Evolutionary conservation across 2,113 vertebrate genomes (phyloP), one percentile per base, ranked within the genome.

Genomic region (Tyrannus savana): DNA sequence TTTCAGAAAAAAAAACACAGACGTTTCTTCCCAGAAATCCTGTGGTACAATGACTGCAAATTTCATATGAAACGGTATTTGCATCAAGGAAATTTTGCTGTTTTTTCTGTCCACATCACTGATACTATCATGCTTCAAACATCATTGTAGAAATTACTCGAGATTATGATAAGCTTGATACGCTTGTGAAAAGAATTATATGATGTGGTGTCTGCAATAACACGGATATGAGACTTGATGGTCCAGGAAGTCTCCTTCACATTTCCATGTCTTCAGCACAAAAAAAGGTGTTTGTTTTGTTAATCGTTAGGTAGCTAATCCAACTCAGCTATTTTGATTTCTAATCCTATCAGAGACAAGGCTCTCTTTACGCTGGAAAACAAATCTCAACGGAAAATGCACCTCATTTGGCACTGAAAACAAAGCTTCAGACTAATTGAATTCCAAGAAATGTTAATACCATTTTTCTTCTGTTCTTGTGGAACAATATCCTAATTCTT

Each of bases 401-500:
- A 62, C 88, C 50, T 90, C 47, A 15, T 88, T 69, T 91, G 92
- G 78, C 79, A 74, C 33, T 77, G 92, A 56, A 83, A 94, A 66
- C 63, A 67, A 89, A 87, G 67, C 72, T 90, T 58, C 69, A 58
- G 75, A 62, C 59, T 80, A 90, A 93, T 18, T 80, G 63, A 93
- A 74, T 93, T 89, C 87, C 82, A 77, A 78, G 84, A 94, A 80
- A 83, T 13, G 37, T 80, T 96, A 91, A 88, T 90, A 69, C 50
- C 55, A 8, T 67, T 96, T 96, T 88, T 67, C 62, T 85, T 73
- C 55, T 77, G 1, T 79, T 76, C 71, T 83, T 83, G 47, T 18
- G 55, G 67, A 96, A 96, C 84, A 95, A 25, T 17, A 42, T 88
- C 87, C 94, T 95, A 95, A 91, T 91, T 94, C 93, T 79, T 87